Evolutionary conservation across 2,113 vertebrate genomes (phyloP).

Genomic region (Gobius niger): DNA sequence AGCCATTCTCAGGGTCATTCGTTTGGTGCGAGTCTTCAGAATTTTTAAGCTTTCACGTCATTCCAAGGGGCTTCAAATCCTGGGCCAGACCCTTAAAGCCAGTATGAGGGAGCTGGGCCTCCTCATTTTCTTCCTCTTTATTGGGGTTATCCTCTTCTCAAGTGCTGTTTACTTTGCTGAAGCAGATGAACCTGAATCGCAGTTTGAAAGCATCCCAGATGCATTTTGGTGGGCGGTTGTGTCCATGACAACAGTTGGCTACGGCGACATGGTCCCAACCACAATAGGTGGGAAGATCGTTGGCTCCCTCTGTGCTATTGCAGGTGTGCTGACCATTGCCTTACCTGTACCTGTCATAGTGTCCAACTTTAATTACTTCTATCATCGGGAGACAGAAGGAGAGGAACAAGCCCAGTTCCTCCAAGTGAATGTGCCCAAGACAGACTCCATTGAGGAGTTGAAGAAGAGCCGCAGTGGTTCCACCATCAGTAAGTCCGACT

Average conservation of each 20-base stretch:
- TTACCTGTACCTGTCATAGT: slow-evolving; percentile 98
- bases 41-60: slow-evolving; percentile 98
- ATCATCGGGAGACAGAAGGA: slow-evolving; percentile 97
- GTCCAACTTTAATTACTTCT: slow-evolving; percentile 99
- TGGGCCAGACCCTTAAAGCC: slow-evolving; percentile 96
- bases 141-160: slow-evolving; percentile 98
- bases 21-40: slow-evolving; percentile 93
- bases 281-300: slow-evolving; percentile 99
- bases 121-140: slow-evolving; percentile 98
- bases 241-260: slow-evolving; percentile 98
- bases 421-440: slow-evolving; percentile 91
- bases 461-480: slow-evolving; percentile 98
- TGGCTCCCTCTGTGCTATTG: slow-evolving; percentile 96
- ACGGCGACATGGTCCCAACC: slow-evolving; percentile 97
- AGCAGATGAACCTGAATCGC: slow-evolving; percentile 92
- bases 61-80: slow-evolving; percentile 96
- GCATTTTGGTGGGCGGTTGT: slow-evolving; percentile 99
- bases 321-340: slow-evolving; percentile 97
- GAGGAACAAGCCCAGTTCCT: slow-evolving; percentile 97
- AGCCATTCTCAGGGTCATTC: slow-evolving; percentile 96
- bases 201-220: slow-evolving; percentile 97
- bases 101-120: slow-evolving; percentile 94
- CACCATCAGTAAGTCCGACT: slow-evolving; percentile 97
- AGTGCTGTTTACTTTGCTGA: slow-evolving; percentile 98
- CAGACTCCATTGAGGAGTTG: slow-evolving; percentile 92